These are phyloP conservation scores for Mimumesa dahlbomi DNA, from an alignment of 2,888 invertebrate species.

Conservation along the genomic window DNA sequence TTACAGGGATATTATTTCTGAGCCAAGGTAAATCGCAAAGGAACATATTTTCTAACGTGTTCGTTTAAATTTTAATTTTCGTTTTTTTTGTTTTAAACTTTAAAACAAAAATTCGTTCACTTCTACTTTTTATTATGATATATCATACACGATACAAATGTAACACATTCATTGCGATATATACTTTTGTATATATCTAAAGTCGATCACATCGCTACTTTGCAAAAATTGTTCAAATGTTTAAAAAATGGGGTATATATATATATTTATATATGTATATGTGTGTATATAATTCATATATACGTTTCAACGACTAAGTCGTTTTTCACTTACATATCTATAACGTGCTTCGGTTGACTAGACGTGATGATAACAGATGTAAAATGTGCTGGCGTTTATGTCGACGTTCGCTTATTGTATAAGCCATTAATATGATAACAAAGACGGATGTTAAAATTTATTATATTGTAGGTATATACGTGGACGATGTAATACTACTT, in stretches of 20 bases:
- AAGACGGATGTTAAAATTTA: constrained; percentile 43
- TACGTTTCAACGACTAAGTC: constrained; percentile 19
- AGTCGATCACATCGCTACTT: constrained; percentile 38
- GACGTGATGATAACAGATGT: constrained; percentile 43
- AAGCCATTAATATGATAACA: constrained; percentile 25
- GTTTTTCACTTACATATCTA: constrained; percentile 28
- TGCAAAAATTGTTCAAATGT: constrained; percentile 18
- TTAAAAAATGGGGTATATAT: constrained; percentile 23
- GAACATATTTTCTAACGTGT: no score
- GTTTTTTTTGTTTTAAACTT: no score
- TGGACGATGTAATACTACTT: constrained; percentile 70
- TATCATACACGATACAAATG: constrained; percentile 44
- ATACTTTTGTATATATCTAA: constrained; percentile 20
- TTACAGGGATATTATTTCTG: no score
- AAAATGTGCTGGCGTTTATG: constrained; percentile 42
- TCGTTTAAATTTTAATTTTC: no score
- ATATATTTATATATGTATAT: neutral
- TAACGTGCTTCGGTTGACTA: constrained; percentile 40
- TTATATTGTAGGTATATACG: constrained; percentile 76
- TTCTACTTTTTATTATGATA: neutral
- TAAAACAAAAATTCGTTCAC: no score
- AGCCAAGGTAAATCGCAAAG: no score
- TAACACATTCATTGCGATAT: constrained; percentile 32
- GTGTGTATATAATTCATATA: constrained; percentile 13
- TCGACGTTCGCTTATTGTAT: constrained; percentile 37